Evolutionary conservation across 2,888 invertebrate species (phyloP), one percentile per base, ranked within the genome.

Genomic region (Orchesellides sinensis): DNA sequence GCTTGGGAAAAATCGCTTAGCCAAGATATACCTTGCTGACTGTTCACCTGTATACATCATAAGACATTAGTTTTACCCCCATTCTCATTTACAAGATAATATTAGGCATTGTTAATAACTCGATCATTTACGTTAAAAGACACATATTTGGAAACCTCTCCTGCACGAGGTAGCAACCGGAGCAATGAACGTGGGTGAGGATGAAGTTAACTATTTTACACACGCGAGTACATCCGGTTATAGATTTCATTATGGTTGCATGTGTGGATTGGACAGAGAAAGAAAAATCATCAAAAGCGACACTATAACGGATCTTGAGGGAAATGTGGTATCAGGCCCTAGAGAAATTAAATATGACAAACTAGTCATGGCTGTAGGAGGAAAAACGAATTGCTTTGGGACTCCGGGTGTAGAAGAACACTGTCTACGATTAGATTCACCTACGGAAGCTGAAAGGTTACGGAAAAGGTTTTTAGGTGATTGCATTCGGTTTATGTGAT

Each of bases 111-210:
- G 32, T 32, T 32, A 32, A 52, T 19, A n/a, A 40, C 40, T 40
- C n/a, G 10, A 2, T 40, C 2, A 14, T 40, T 19, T 23, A 4
- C 59, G n/a, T 61, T 25, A 35, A 23, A 56, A 81, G 35, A 84
- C 83, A 0, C 86, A 86, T 35, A 74, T 86, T 63, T 86, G 86
- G 86, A 86, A 86, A 40, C 86, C 86, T 0, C 78, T 19, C 47
- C 77, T 45, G 61, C 74, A 74, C 12, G 66, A 68, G 40, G 68
- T 74, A 0, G 61, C 74, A 25, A 68, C 74, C 1, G 78, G 78
- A n/a, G 25, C 78, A 1, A 23, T 84, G 1, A 86, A 86, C 27
- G 77, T 81, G 0, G 86, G 86, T 0, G 82, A 84, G 49, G 84
- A 86, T 61, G 84, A 86, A 32, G 6, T 86, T 1, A 86, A 85